A percentile compares a stretch with the other conserved stretches of the same genome.
Evolutionary conservation across 2,113 vertebrate species (phyloP).

Genomic region (Sapayoa aenigma): DNA sequence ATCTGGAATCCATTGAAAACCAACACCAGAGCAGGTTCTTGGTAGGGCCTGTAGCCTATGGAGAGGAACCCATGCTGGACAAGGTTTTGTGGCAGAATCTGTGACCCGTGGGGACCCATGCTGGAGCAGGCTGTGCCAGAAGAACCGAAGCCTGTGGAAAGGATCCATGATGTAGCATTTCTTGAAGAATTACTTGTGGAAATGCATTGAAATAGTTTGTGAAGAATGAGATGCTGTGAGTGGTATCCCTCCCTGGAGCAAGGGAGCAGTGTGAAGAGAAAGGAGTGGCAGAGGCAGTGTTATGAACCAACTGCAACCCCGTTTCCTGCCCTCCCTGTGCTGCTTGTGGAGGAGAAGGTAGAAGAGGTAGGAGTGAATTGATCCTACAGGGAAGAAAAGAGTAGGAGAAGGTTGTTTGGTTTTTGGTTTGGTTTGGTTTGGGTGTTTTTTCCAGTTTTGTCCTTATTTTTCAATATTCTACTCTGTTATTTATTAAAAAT

Average conservation of each 20-base stretch:
- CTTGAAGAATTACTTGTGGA: not conserved
- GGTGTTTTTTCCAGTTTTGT: not conserved
- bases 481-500: not conserved
- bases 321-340: not conserved
- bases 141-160: not conserved
- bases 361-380: not conserved
- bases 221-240: not conserved
- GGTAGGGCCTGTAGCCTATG: not conserved
- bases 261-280: not conserved
- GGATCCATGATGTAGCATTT: not conserved
- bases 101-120: accelerated
- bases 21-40: accelerated
- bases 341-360: accelerated
- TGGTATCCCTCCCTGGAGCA: accelerated
- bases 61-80: not conserved
- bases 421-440: too few species aligned
- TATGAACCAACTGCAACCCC: not conserved
- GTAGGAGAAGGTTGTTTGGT: not conserved
- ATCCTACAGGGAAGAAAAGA: not conserved
- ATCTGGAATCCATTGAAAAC: not conserved
- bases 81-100: not conserved
- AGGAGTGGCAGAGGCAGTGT: not conserved
- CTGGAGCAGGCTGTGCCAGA: not conserved
- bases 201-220: accelerated
- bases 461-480: not conserved